phyloP scores from a whole-genome alignment of 2,113 vertebrate species.

The Falcunculus frontatus region DNA sequence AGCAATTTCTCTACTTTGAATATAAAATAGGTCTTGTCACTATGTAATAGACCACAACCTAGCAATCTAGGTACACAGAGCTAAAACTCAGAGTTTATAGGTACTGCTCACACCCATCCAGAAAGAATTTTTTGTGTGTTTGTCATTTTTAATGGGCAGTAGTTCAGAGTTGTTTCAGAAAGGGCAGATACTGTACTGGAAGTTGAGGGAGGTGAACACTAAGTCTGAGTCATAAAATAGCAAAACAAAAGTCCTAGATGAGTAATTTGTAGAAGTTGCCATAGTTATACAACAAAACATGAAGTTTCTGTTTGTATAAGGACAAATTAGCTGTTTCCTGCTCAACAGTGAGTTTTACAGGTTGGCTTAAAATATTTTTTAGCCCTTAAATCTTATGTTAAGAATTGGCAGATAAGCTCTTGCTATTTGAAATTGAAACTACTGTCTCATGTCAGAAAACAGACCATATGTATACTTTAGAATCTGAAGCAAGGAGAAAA shows the following conservation, averaged over 20 bases:
- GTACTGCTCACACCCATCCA: not conserved
- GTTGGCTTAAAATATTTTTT: constrained; percentile 28
- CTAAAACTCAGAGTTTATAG: not conserved
- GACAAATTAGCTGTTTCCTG: constrained; percentile 35
- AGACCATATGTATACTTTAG: constrained; percentile 31
- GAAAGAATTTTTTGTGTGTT: not conserved
- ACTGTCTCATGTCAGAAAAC: constrained; percentile 20
- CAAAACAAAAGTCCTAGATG: constrained; percentile 38
- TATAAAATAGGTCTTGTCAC: constrained; percentile 58
- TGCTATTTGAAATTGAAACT: constrained; percentile 51
- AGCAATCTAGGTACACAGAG: not conserved
- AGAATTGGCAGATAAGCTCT: not conserved
- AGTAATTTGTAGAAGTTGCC: constrained; percentile 53
- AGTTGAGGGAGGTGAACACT: not conserved
- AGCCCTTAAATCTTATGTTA: constrained; percentile 5
- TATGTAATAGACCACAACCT: not conserved
- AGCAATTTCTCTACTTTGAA: constrained; percentile 49
- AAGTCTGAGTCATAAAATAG: constrained; percentile 42
- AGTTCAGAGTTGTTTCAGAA: not conserved
- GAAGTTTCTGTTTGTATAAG: constrained; percentile 50
- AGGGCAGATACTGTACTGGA: not conserved
- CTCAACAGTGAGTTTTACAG: not conserved
- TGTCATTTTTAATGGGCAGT: not conserved
- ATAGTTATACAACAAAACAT: constrained; percentile 57
- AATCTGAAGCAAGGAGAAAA: constrained; percentile 44